Conservation (phyloP, 2,797 vertebrate genomes). For the Podarcis lilfordi region DNA sequence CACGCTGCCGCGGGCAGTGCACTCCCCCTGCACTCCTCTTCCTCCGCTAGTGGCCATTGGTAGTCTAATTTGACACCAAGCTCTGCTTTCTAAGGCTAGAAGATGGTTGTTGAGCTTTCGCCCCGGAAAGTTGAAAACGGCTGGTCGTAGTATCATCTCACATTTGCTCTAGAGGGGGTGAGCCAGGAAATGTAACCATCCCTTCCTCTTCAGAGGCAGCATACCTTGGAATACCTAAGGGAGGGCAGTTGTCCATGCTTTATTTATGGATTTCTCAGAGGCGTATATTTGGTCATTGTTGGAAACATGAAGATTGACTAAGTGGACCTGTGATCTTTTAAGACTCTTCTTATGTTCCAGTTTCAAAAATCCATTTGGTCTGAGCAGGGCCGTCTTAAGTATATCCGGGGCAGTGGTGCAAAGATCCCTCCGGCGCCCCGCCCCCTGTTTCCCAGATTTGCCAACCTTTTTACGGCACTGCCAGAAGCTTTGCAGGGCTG, state of each 20-base stretch:
- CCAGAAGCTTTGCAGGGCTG: too few relatives aligned
- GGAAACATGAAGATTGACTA: not conserved
- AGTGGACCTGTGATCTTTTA: not conserved
- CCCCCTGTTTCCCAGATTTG: too few relatives aligned
- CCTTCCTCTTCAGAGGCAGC: not conserved
- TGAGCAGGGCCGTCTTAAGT: too few relatives aligned
- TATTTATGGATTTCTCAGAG: not conserved
- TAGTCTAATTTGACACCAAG: not conserved
- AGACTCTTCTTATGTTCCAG: not conserved
- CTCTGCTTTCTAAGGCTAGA: not conserved
- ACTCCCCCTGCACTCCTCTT: too few relatives aligned
- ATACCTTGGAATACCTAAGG: not conserved
- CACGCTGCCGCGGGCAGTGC: accelerated
- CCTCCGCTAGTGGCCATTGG: not conserved
- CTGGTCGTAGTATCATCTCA: too few relatives aligned
- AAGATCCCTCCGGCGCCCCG: too few relatives aligned
- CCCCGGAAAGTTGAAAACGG: not conserved
- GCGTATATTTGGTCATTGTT: not conserved
- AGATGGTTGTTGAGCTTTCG: not conserved
- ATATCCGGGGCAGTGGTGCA: too few relatives aligned
- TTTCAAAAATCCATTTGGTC: not conserved
- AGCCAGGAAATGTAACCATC: not conserved
- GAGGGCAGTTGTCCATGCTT: too few relatives aligned
- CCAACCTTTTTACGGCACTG: too few relatives aligned
- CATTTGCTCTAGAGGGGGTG: not conserved